These are phyloP conservation scores for Lepidonotus clava DNA, from an alignment of 2,888 invertebrate species.

Conservation along the genomic window DNA sequence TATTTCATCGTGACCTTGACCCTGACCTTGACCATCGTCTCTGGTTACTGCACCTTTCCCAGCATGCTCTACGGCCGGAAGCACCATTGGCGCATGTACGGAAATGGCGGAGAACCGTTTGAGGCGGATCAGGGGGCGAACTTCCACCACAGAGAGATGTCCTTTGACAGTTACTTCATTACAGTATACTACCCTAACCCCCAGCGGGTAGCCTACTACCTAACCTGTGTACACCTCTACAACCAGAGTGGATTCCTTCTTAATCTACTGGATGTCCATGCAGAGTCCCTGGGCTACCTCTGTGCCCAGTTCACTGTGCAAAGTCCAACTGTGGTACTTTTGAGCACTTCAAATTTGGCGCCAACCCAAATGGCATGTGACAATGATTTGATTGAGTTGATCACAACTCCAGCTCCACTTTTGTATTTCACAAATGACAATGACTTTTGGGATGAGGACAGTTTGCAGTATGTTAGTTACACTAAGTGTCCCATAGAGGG, in stretches of 20 bases:
- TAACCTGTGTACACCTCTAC: background rate
- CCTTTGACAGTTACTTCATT: slow-evolving; percentile 7
- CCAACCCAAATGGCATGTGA: background rate
- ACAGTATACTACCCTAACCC: background rate
- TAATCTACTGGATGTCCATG: background rate
- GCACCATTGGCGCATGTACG: background rate
- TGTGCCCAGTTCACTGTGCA: background rate
- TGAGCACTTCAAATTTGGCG: background rate
- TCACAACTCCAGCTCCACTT: background rate
- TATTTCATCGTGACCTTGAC: too few relatives aligned
- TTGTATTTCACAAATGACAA: background rate
- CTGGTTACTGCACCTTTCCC: background rate
- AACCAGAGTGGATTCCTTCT: background rate
- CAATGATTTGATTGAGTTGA: too few relatives aligned
- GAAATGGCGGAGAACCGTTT: background rate
- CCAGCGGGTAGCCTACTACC: background rate
- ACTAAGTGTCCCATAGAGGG: background rate
- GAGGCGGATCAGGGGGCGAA: background rate
- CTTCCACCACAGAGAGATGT: background rate
- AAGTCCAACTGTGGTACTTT: background rate
- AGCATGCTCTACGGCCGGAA: background rate
- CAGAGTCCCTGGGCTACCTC: background rate
- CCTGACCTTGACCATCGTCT: too few relatives aligned
- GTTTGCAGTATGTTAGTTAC: background rate
- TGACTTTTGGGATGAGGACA: background rate